Evolutionary conservation across 64 coral and sea anemone species (phyloP).

Genomic region (Astreopora myriophthalma): DNA sequence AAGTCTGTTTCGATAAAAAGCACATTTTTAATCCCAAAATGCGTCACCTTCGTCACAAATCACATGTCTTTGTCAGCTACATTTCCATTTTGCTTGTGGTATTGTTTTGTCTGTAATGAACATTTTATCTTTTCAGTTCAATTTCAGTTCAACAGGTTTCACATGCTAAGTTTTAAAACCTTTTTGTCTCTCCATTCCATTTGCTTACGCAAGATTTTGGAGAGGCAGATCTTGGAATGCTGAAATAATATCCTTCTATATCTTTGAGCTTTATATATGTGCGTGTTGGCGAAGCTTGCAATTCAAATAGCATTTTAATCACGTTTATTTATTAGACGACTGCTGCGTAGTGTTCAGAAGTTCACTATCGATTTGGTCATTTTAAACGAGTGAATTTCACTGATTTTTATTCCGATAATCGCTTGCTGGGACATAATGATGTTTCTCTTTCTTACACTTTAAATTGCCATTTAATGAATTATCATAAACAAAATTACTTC

Average conservation of each 20-base stretch:
- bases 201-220: background rate
- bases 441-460: background rate
- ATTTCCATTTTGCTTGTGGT: background rate
- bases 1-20: conserved; percentile 5
- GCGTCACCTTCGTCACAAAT: background rate
- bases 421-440: background rate
- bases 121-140: conserved; percentile 22
- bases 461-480: background rate
- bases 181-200: background rate
- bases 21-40: background rate
- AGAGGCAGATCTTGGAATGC: background rate
- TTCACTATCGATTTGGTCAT: background rate
- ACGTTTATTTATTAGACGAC: background rate
- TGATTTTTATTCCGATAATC: background rate
- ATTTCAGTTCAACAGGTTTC: conserved; percentile 25
- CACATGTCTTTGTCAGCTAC: conserved; percentile 25
- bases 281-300: too few relatives aligned
- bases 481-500: conserved; percentile 14
- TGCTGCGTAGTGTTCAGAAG: background rate
- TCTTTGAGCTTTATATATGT: too few relatives aligned
- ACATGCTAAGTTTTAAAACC: background rate
- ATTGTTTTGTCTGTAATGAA: background rate
- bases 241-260: background rate
- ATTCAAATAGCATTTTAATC: background rate
- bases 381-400: background rate